Evolutionary conservation across 2,888 invertebrate genomes (phyloP).

Genomic region (Clivina fossor): DNA sequence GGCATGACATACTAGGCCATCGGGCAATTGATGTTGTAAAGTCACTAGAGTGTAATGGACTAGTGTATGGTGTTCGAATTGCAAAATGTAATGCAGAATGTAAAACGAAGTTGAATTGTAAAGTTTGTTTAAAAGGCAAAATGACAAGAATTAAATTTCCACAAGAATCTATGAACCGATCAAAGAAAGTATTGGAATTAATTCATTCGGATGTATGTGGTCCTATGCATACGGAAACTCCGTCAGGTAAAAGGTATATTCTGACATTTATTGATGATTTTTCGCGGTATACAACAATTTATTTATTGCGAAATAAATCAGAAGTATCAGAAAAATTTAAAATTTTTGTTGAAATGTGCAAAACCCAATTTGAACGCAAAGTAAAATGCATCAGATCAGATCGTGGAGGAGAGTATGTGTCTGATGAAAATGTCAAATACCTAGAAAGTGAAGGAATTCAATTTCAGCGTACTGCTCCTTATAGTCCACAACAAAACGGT

Average conservation of each 20-base stretch:
- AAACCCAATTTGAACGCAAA: constrained; percentile 34
- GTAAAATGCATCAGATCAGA: constrained; percentile 37
- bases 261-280: constrained; percentile 45
- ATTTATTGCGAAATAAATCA: constrained; percentile 40
- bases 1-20: too few species aligned
- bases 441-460: constrained; percentile 44
- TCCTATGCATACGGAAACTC: constrained; percentile 42
- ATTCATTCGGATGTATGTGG: constrained; percentile 45
- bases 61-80: too few species aligned
- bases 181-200: constrained; percentile 38
- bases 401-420: constrained; percentile 46
- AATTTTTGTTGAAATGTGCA: constrained; percentile 29
- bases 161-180: not conserved
- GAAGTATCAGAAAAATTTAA: constrained; percentile 35
- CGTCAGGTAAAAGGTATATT: constrained; percentile 41
- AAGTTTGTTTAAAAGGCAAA: constrained; percentile 40
- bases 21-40: too few species aligned
- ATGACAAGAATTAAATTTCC: constrained; percentile 40
- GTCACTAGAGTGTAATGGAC: too few species aligned
- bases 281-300: constrained; percentile 40
- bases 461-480: constrained; percentile 48
- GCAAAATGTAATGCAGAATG: constrained; percentile 24
- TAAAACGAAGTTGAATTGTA: constrained; percentile 20
- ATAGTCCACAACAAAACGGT: constrained; percentile 49
- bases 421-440: constrained; percentile 43